Evolutionary conservation across 2,888 invertebrate species (phyloP), one percentile per base, ranked within the genome.

Genomic region (Eupsilia transversa): DNA sequence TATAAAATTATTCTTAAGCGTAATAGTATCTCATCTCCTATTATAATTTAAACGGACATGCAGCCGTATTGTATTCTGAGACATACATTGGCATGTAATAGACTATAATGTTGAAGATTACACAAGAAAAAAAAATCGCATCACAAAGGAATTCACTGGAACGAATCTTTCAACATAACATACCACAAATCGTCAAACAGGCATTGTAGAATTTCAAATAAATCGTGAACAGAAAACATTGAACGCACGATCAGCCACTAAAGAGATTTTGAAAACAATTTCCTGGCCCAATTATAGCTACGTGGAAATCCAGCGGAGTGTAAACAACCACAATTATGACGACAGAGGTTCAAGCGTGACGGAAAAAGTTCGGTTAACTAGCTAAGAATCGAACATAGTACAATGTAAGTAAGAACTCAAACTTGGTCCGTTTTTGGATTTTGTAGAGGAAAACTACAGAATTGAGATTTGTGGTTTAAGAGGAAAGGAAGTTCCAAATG

Each of bases 271-370:
- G 82, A 80, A 82, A 88, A 89, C 89, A 89, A 91, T 92, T 92
- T 90, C 90, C 89, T 89, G 88, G 89, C 84, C 90, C 93, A 92
- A 93, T 93, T 93, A 92, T 84, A 89, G 88, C 88, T 87, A 88
- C 90, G 92, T 92, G 91, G 89, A 90, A 83, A 91, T 89, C 86
- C 90, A 91, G 82, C 90, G 89, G 87, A 91, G 93, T 93, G 93
- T 92, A 92, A 93, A 93, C 91, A 91, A 86, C 90, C 90, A 90
- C 91, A 91, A 92, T 93, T 91, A 90, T 89, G 86, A 86, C 83
- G 86, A 86, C 83, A 84, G 83, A 77, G 83, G 81, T 84, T 72
- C 71, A 84, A 87, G 85, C 88, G 85, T 88, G 85, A 88, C 87
- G 89, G 85, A 89, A 89, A 89, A 87, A 76, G 77, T 87, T 72